Evolutionary conservation across 1,140 invertebrate genomes (phyloP).

Genomic region (Bombus cullumanus): DNA sequence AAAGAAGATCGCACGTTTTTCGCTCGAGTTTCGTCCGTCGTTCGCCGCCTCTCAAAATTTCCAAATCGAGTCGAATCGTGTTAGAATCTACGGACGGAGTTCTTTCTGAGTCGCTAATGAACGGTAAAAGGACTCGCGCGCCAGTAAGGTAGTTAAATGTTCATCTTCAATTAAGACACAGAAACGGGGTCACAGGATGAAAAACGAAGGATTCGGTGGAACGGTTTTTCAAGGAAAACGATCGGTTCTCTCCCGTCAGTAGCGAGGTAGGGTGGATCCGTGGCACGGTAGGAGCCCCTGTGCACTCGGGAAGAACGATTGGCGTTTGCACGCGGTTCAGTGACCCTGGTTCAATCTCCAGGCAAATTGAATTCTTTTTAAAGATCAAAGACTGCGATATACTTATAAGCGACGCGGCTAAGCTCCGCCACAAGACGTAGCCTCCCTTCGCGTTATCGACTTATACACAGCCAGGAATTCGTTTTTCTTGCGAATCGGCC

Average conservation of each 20-base stretch:
- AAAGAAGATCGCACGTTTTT: neutral
- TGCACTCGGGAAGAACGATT: constrained; percentile 40
- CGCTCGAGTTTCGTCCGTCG: neutral
- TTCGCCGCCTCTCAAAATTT: neutral
- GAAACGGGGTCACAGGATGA: neutral
- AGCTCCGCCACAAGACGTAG: constrained; percentile 27
- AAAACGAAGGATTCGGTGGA: constrained; percentile 18
- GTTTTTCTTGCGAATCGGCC: constrained; percentile 45
- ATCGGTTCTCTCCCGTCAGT: constrained; percentile 27
- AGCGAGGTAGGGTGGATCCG: constrained; percentile 17
- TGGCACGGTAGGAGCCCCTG: constrained; percentile 15
- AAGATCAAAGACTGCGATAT: constrained; percentile 80
- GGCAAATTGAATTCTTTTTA: constrained; percentile 81
- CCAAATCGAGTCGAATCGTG: constrained; percentile 5
- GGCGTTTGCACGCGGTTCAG: constrained; percentile 68
- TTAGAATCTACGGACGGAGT: neutral
- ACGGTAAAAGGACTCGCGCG: neutral
- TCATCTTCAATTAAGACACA: constrained; percentile 70
- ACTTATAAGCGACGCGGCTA: constrained; percentile 46
- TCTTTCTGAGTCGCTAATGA: constrained; percentile 29
- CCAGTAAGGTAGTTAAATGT: constrained; percentile 71
- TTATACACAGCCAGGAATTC: constrained; percentile 49
- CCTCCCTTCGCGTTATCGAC: constrained; percentile 38
- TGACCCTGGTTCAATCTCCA: constrained; percentile 78
- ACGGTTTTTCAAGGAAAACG: constrained; percentile 64